Conservation (phyloP, 2,797 vertebrate genomes). For the Myotis vivesi region DNA sequence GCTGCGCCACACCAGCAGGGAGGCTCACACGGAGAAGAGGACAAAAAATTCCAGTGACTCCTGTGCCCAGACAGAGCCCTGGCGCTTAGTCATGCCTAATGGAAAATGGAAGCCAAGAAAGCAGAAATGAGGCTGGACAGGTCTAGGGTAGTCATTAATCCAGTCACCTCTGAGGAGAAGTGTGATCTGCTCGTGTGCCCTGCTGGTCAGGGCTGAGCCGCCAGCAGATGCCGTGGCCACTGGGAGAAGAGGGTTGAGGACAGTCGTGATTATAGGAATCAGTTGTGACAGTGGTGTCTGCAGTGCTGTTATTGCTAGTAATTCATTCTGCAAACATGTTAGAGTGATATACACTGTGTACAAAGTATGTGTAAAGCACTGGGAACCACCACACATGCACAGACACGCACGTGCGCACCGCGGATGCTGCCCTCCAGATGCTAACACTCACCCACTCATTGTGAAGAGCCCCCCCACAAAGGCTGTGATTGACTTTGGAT, state of each 20-base stretch:
- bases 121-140: constrained; percentile 74
- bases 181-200: not conserved
- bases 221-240: not conserved
- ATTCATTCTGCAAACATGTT: not conserved
- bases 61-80: constrained; percentile 50
- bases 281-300: not conserved
- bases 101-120: constrained; percentile 81
- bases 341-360: not conserved
- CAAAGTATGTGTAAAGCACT: not conserved
- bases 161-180: not conserved
- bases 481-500: not conserved
- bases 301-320: not conserved
- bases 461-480: not conserved
- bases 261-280: not conserved
- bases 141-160: not conserved
- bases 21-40: constrained; percentile 36
- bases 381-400: too few relatives aligned
- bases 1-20: not conserved
- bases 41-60: constrained; percentile 77
- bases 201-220: not conserved
- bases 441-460: not conserved
- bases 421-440: not conserved
- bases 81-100: constrained; percentile 70
- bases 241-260: not conserved
- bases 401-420: not conserved